Percentiles rank a stretch among this genome's conserved stretches.
These are phyloP conservation scores for Sinhomidia bicolor DNA, from an alignment of 2,888 invertebrate species.

Conservation along the genomic window DNA sequence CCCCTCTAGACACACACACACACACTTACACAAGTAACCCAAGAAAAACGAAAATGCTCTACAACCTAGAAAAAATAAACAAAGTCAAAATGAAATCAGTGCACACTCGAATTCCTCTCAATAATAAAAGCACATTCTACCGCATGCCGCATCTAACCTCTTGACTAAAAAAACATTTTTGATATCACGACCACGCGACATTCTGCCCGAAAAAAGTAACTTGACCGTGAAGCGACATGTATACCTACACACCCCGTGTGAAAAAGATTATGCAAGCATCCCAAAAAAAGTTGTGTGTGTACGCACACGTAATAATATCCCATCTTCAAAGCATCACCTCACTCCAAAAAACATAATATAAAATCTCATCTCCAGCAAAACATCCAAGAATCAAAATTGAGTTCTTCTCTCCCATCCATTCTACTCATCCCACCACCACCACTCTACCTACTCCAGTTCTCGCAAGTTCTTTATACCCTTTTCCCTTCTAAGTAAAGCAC, in stretches of 20 bases:
- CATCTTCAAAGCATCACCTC: slow-evolving; percentile 12
- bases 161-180: slow-evolving; percentile 5
- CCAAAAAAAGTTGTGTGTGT: not conserved
- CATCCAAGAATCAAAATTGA: slow-evolving; percentile 43
- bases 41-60: not conserved
- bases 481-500: not conserved
- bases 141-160: not conserved
- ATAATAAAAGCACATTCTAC: not conserved
- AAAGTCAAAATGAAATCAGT: slow-evolving; percentile 52
- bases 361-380: slow-evolving; percentile 33
- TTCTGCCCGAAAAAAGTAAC: slow-evolving; percentile 52
- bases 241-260: slow-evolving; percentile 39
- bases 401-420: not conserved
- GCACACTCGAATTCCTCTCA: not conserved
- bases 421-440: not conserved
- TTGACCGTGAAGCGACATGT: slow-evolving; percentile 60
- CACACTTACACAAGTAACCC: not conserved
- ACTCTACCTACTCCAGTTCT: too few relatives aligned
- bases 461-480: slow-evolving; percentile 24
- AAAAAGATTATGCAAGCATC: slow-evolving; percentile 58
- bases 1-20: not conserved
- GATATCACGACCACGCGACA: not conserved
- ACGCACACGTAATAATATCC: not conserved
- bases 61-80: too few relatives aligned
- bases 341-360: not conserved